phyloP scores from a whole-genome alignment of 2,888 invertebrate species.

The Cerceris rybyensis region DNA sequence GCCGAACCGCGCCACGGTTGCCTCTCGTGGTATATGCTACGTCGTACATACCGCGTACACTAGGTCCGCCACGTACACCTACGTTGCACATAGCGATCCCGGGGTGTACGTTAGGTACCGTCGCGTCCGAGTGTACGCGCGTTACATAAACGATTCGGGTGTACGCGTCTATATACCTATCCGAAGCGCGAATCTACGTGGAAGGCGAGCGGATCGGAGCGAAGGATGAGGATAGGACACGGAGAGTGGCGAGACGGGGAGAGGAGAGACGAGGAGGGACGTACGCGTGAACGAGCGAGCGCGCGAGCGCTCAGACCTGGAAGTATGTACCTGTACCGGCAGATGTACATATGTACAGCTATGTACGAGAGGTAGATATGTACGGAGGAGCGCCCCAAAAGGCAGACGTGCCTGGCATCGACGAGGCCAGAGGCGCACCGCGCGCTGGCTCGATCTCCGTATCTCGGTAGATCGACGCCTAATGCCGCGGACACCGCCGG shows the following conservation, averaged over 20 bases:
- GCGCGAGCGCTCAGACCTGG: conserved; percentile 27
- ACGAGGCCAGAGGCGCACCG: conserved; percentile 70
- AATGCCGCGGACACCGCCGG: conserved; percentile 72
- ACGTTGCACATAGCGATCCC: conserved; percentile 32
- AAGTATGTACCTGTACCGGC: conserved; percentile 31
- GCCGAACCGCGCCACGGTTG: conserved; percentile 51
- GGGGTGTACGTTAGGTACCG: conserved; percentile 50
- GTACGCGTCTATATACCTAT: conserved; percentile 4
- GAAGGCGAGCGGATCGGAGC: too few species aligned
- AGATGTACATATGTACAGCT: conserved; percentile 8
- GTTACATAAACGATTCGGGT: conserved; percentile 11
- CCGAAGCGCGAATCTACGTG: background rate
- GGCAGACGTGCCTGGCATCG: conserved; percentile 80
- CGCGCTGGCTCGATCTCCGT: conserved; percentile 69
- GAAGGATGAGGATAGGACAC: too few species aligned
- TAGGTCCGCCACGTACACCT: conserved; percentile 21
- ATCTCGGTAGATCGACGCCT: conserved; percentile 77
- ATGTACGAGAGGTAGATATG: background rate
- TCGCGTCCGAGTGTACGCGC: conserved; percentile 22
- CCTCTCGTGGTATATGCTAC: conserved; percentile 33
- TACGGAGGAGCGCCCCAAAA: conserved; percentile 74
- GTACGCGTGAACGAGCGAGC: conserved; percentile 28
- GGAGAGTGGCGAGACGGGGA: conserved; percentile 18
- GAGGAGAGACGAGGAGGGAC: conserved; percentile 4
- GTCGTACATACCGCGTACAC: background rate